Base-by-base conservation (phyloP, 1,140 invertebrate genomes). In the Nymphalis io region DNA sequence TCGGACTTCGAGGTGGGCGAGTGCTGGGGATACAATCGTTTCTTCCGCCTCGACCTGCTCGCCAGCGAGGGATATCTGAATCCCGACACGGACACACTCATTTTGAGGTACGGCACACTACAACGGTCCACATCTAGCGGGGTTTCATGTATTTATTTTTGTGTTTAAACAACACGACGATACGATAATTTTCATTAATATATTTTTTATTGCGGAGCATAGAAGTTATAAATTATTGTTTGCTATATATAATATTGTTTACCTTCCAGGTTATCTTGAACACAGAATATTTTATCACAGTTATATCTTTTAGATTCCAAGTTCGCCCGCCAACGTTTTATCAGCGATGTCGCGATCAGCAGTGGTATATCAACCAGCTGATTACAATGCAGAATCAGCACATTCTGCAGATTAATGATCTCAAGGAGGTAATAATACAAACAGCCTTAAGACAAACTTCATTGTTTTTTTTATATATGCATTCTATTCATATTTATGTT, bases 1-100 rank as follows among this genome's bases (percentile, higher is more conserved):
- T 98, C 97, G 0, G 97, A 98, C 92, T 98, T 99, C 93, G 97
- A 98, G 93, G 97, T 98, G 70, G 97, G 97, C n/a, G 98, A 99
- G 93, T 99, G 97, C 84, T 98, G 97, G 98, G 98, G 98, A 10
- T 99, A 98, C 85, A 99, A 98, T 87, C 93, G 97, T 71, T 99
- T 99, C 90, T 99, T 98, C 88, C 92, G 97, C 61, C 93, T 99
- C 57, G 97, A 98, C 92, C 92, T 98, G 44, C 93, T 99, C 13
- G 97, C 96, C 18, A 96, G 95, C 78, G 97, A 98, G 93, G 97
- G 98, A 0, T 99, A 98, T 86, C 92, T 96, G 55, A 95, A 96
- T 83, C 94, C 94, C 0, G 93, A 95, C 71, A 93, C 94, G 13
- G 96, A 96, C 83, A 96, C 95, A 1, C 93, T 97, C 46, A 95